These are phyloP conservation scores for Oreochromis mossambicus DNA, from an alignment of 2,797 vertebrate species.

Conservation along the genomic window DNA sequence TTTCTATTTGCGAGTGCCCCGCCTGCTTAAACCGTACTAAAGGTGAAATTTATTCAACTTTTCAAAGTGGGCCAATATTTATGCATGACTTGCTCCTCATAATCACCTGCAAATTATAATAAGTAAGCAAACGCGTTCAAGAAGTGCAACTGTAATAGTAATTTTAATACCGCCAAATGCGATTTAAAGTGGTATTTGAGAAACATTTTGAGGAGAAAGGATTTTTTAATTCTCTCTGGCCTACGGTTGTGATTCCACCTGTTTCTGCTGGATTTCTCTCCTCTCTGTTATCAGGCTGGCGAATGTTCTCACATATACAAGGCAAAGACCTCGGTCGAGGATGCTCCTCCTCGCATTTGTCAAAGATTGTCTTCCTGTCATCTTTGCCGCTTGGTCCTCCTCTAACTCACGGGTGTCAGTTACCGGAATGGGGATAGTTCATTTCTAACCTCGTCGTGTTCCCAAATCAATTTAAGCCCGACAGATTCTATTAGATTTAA, in stretches of 20 bases:
- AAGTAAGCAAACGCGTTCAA: not conserved
- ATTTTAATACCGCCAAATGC: not conserved
- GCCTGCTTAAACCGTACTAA: conserved; percentile 14
- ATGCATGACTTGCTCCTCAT: conserved; percentile 9
- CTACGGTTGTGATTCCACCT: not conserved
- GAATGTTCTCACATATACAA: conserved; percentile 17
- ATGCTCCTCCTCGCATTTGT: conserved; percentile 11
- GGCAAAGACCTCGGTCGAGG: not conserved
- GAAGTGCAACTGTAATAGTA: not conserved
- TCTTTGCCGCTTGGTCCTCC: not conserved
- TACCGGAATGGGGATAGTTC: conserved; percentile 16
- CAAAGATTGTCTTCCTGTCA: not conserved
- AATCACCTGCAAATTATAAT: conserved; percentile 25
- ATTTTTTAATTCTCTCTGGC: not conserved
- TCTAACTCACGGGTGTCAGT: not conserved
- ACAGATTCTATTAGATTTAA: conserved; percentile 70
- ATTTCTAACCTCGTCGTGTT: conserved; percentile 60
- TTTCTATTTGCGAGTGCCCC: not conserved
- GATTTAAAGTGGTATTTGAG: conserved; percentile 1
- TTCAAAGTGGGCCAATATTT: conserved; percentile 5
- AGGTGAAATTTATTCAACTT: conserved; percentile 23
- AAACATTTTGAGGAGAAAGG: not conserved
- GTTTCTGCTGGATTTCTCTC: not conserved
- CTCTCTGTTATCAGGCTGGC: conserved; percentile 7
- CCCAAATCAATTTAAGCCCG: conserved; percentile 62